These are phyloP conservation scores for Neodontobutis hainanensis DNA, from an alignment of 2,113 vertebrate genomes.

Conservation along the genomic window DNA sequence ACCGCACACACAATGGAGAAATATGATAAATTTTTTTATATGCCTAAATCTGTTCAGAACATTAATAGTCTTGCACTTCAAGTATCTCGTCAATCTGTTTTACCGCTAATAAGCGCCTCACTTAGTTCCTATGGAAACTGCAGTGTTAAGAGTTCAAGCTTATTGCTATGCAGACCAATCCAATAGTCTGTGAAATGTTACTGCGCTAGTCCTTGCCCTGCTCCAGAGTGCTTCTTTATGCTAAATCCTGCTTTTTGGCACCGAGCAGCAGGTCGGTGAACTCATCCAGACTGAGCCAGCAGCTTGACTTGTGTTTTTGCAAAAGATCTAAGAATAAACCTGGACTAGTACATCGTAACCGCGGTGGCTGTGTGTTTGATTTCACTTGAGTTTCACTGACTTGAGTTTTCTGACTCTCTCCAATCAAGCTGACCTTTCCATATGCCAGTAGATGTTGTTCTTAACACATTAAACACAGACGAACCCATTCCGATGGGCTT, in stretches of 20 bases:
- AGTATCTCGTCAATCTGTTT: slow-evolving; percentile 47
- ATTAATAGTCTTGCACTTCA: slow-evolving; percentile 33
- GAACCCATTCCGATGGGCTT: slow-evolving; percentile 17
- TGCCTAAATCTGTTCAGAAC: slow-evolving; percentile 16
- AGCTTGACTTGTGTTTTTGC: slow-evolving; percentile 19
- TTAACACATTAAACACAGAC: slow-evolving; percentile 48
- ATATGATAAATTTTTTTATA: slow-evolving; percentile 47
- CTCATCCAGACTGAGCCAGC: slow-evolving; percentile 4
- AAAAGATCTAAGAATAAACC: slow-evolving; percentile 30
- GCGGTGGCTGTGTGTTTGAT: slow-evolving; percentile 51
- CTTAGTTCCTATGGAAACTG: slow-evolving; percentile 78
- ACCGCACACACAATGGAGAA: slow-evolving; percentile 26
- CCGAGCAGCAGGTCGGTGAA: slow-evolving; percentile 22
- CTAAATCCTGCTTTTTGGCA: slow-evolving; percentile 32
- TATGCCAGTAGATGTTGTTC: slow-evolving; percentile 32
- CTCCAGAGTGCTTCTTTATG: slow-evolving; percentile 28
- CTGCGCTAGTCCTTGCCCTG: slow-evolving; percentile 26
- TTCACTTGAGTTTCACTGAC: slow-evolving; percentile 45
- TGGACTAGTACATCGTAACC: slow-evolving; percentile 22
- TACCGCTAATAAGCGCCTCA: slow-evolving; percentile 39
- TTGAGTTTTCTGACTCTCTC: slow-evolving; percentile 66
- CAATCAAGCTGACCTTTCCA: slow-evolving; percentile 70
- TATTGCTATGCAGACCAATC: slow-evolving; percentile 57
- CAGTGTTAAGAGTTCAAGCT: slow-evolving; percentile 58
- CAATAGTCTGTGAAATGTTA: slow-evolving; percentile 30